Percentiles rank a stretch among this genome's conserved stretches.
phyloP scores from a whole-genome alignment of 2,888 invertebrate genomes.

The Platypus cylindrus region DNA sequence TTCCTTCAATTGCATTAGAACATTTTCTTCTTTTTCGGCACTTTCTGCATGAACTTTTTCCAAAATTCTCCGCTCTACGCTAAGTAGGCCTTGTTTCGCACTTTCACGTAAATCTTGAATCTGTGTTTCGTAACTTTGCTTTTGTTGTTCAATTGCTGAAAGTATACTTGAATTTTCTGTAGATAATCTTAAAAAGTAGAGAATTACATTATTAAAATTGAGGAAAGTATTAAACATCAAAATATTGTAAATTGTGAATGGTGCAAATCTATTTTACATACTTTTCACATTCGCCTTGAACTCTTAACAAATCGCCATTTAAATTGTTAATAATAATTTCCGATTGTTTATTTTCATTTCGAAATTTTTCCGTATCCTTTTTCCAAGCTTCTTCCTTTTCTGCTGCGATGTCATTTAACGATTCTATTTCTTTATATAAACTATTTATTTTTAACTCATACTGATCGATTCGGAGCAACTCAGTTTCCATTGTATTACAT shows the following conservation, averaged over 20 bases:
- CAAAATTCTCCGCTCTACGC: conserved; percentile 27
- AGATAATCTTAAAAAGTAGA: conserved; percentile 11
- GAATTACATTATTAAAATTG: too few species aligned
- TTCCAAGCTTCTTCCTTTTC: conserved; percentile 5
- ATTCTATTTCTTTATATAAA: too few species aligned
- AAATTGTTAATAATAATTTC: conserved; percentile 11
- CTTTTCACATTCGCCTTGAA: conserved; percentile 15
- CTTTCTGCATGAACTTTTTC: conserved; percentile 23
- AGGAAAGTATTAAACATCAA: too few species aligned
- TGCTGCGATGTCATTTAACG: conserved; percentile 12
- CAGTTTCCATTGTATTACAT: conserved; percentile 27
- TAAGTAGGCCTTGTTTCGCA: conserved; percentile 27
- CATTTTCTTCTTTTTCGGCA: conserved; percentile 20
- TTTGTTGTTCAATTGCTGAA: conserved; percentile 29
- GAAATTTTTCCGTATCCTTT: too few species aligned
- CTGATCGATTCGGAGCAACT: conserved; percentile 29
- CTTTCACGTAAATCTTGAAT: conserved; percentile 38
- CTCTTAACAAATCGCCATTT: conserved; percentile 14
- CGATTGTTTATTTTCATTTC: conserved; percentile 12
- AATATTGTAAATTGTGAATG: too few species aligned
- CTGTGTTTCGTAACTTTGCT: conserved; percentile 36
- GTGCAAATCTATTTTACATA: too few species aligned
- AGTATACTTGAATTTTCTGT: conserved; percentile 15
- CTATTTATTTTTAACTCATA: conserved; percentile 27
- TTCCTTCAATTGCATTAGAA: conserved; percentile 15